Base-by-base conservation (phyloP, 1,140 invertebrate genomes). In the Plutomurus gul region DNA sequence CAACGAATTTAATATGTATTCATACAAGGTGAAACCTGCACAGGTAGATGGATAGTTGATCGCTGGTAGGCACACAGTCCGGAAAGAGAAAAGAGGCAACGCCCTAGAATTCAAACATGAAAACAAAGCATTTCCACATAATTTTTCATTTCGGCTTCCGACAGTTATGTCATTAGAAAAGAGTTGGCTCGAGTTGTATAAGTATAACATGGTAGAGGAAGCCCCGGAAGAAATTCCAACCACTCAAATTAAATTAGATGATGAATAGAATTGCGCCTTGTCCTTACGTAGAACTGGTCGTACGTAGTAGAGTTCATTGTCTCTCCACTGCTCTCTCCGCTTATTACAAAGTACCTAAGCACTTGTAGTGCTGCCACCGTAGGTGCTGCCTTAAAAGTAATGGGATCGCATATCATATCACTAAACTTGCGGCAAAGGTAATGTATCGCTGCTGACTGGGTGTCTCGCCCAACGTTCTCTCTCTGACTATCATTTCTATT, bases 51-150 rank as follows among this genome's bases (percentile, higher is more conserved):
- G n/a, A n/a, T n/a, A n/a, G n/a, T n/a, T n/a, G n/a, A n/a, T n/a
- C n/a, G n/a, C n/a, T n/a, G n/a, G n/a, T n/a, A n/a, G n/a, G n/a
- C n/a, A n/a, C n/a, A n/a, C n/a, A 43, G 56, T 65, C 30, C 70
- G 70, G 70, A 72, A 72, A 37, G 36, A 37, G 40, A 43, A 72
- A 40, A 25, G 36, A 72, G 70, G 36, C 70, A 72, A 72, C 70
- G 70, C 70, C 70, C 49, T 37, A 16, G 70, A 43, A 43, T 72
- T 72, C 18, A 72, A 72, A 72, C 70, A 72, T 20, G 70, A 72
- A 72, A 72, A 72, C 70, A 72, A 72, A 40, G 40, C 18, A 72
- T 72, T 72, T 40, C 56, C 56, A 65, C 56, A 65, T 65, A 65
- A 65, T 65, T 65, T 65, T 65, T 65, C 56, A 65, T 33, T 65